Evolutionary conservation across 1,140 invertebrate species (phyloP).

Genomic region (Orchestia grillus): DNA sequence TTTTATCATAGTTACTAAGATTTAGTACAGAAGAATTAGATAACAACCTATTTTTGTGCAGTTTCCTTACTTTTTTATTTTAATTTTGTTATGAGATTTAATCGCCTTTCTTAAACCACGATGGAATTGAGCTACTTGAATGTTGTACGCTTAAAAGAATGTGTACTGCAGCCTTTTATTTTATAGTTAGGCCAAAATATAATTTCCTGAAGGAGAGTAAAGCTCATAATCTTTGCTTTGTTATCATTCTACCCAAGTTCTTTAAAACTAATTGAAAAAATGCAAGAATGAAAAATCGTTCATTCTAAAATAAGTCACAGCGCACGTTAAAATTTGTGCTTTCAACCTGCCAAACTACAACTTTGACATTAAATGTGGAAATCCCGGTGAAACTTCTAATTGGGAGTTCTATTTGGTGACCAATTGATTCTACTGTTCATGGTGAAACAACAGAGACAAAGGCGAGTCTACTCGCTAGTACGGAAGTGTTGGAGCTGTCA

Average conservation of each 20-base stretch:
- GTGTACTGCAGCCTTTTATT: background rate
- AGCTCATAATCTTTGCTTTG: constrained; percentile 8
- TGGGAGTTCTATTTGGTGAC: no score
- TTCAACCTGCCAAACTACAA: no score
- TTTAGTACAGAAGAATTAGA: background rate
- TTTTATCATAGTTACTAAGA: background rate
- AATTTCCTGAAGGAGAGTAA: background rate
- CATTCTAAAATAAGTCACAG: no score
- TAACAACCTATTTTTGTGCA: background rate
- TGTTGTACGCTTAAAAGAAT: background rate
- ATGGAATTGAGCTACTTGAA: background rate
- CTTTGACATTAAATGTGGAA: no score
- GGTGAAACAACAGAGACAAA: no score
- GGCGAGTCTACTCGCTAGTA: no score
- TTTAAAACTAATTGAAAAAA: background rate
- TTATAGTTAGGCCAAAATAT: background rate
- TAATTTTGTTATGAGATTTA: background rate
- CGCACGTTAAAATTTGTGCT: no score
- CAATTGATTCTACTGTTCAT: no score
- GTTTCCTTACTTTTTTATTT: background rate
- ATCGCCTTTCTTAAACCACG: background rate
- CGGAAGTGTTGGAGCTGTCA: no score
- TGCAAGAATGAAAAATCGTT: no score
- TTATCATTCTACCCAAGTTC: background rate
- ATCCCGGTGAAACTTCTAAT: no score